Evolutionary conservation across 2,888 invertebrate genomes (phyloP), one percentile per base, ranked within the genome.

Genomic region (Stegophylla sp.): DNA sequence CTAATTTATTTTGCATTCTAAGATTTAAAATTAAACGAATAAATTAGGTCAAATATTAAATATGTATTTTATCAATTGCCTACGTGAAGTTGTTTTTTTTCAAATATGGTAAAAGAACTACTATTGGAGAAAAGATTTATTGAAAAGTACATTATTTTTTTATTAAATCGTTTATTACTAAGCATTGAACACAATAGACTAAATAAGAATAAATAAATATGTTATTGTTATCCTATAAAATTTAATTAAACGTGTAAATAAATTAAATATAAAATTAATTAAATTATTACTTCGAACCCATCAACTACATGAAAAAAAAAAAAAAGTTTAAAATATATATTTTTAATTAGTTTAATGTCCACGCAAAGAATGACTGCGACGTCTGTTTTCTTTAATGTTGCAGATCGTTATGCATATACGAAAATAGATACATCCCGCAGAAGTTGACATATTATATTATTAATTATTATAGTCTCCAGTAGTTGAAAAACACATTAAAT

Each of bases 391-490:
- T 69, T 79, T 79, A 71, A 79, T 79, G 79, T 79, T 51, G 59
- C 79, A 23, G 34, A 79, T 79, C 71, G 79, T 79, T n/a, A 34
- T 1, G 51, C 20, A 63, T 23, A 61, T 71, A 79, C 69, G 23
- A 71, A 79, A 79, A 79, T 79, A 79, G 79, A 79, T 41, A 23
- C 23, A 34, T 71, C n/a, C 26, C 34, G 53, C 75, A 69, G 71
- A 69, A 71, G 77, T 69, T 41, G 41, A 61, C 69, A 63, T n/a
- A n/a, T n/a, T n/a, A n/a, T n/a, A n/a, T n/a, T n/a, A n/a, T 34
- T 71, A 71, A 48, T 79, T 71, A 79, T 63, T 79, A 71, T 79
- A 79, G 79, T 71, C 48, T 79, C 71, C 79, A 79, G 79, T 67
- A 26, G 26, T 61, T 17, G 17, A 26, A 71, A 79, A 41, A 79